These are phyloP conservation scores for Artibeus jamaicensis DNA, from an alignment of 2,797 vertebrate species.

Conservation along the genomic window DNA sequence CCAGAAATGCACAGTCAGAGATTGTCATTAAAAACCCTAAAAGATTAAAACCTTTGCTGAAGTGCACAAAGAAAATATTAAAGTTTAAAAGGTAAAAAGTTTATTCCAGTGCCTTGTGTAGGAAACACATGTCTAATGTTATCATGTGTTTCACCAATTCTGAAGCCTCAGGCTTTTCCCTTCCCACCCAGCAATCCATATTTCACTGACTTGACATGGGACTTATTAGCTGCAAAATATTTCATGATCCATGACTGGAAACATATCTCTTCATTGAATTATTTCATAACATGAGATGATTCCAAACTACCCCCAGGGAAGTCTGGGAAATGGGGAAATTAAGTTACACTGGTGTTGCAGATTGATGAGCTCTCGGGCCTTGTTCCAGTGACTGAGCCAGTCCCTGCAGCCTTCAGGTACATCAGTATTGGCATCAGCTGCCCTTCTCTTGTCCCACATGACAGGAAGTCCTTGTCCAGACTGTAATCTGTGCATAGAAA, in stretches of 20 bases:
- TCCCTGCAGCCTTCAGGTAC: not conserved
- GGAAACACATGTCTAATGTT: not conserved
- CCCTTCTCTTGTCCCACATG: not conserved
- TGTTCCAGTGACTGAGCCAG: not conserved
- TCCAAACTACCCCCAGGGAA: not conserved
- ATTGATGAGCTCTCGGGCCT: not conserved
- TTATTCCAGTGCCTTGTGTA: not conserved
- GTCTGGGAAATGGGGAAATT: not conserved
- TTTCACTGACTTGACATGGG: not conserved
- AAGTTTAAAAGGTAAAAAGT: not conserved
- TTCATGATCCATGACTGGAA: not conserved
- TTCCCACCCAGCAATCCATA: not conserved
- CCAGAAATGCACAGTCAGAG: not conserved
- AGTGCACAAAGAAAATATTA: not conserved
- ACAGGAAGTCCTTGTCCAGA: not conserved
- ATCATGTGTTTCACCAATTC: not conserved
- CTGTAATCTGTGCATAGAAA: not conserved
- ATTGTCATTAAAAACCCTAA: not conserved
- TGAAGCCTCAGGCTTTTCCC: not conserved
- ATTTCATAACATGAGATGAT: slow-evolving; percentile 1
- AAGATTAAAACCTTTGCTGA: not conserved
- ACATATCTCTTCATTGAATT: not conserved
- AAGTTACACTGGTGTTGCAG: not conserved
- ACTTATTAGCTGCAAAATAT: not conserved
- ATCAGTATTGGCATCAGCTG: not conserved